Base-by-base conservation (phyloP, 2,797 vertebrate genomes). In the Parambassis ranga region DNA sequence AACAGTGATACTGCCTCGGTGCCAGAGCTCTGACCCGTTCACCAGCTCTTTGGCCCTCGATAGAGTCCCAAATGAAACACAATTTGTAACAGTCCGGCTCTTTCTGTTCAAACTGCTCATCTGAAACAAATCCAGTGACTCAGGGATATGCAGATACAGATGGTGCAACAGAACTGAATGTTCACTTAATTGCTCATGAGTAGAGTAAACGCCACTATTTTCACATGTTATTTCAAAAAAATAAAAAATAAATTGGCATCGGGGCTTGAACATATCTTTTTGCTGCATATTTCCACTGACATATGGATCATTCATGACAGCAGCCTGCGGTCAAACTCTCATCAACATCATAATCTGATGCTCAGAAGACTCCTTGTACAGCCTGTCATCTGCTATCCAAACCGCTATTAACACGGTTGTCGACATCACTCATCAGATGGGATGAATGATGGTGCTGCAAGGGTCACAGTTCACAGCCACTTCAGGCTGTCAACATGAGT, bases 71-170 rank as follows among this genome's bases (percentile, higher is more conserved):
- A 85, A 84, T 82, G 82, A 84, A 92, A 90, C 65, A 63, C 79
- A 86, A 83, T 92, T 91, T 90, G 85, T 87, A 85, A 83, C 90
- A 92, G 85, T 87, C 88, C 78, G 81, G 85, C 88, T 91, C 75
- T 74, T 78, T 83, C 78, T 83, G 79, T 84, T 83, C 77, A 75
- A 91, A 28, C 59, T 87, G 76, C 79, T 90, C 79, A 71, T 88
- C 87, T 90, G 88, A 87, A 80, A 88, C 66, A 85, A 90, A 93
- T 87, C 73, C 85, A 66, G 69, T 73, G 79, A 88, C 85, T 86
- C 79, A 75, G 79, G 58, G 58, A 73, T 58, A 43, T 16, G 47
- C 60, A 46, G 46, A 76, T 76, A 62, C 81, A 85, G 82, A 83
- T 81, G 74, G 83, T 69, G 60, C 76, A 62, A 49, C 66, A 56